phyloP scores from a whole-genome alignment of 2,888 invertebrate species.

The Cordilura impudica region DNA sequence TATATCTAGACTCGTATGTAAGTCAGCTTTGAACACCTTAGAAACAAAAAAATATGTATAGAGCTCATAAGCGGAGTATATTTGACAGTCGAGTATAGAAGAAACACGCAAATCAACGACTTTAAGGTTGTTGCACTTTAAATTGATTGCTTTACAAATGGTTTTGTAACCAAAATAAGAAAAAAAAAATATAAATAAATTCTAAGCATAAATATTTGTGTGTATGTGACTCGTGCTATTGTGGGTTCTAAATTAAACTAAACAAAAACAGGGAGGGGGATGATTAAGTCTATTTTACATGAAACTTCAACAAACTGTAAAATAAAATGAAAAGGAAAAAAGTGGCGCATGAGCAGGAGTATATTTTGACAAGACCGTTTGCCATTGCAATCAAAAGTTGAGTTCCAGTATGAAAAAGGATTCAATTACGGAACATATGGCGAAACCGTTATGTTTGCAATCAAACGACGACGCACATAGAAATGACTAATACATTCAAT shows the following conservation, averaged over 20 bases:
- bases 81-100: slow-evolving; percentile 12
- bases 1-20: too few species aligned
- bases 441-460: slow-evolving; percentile 40
- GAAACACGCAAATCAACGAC: slow-evolving; percentile 52
- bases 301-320: slow-evolving; percentile 5
- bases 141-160: slow-evolving; percentile 57
- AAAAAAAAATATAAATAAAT: not conserved
- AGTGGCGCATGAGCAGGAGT: slow-evolving; percentile 38
- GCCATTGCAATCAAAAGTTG: slow-evolving; percentile 1
- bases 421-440: slow-evolving; percentile 43
- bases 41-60: too few species aligned
- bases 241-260: slow-evolving; percentile 16
- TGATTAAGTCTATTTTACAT: slow-evolving; percentile 10
- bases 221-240: slow-evolving; percentile 46
- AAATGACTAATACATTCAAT: slow-evolving; percentile 11
- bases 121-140: slow-evolving; percentile 61
- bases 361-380: not conserved
- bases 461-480: not conserved
- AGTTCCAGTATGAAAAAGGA: slow-evolving; percentile 13
- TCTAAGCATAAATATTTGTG: slow-evolving; percentile 33
- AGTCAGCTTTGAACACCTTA: too few species aligned
- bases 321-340: slow-evolving; percentile 4
- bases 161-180: slow-evolving; percentile 16
- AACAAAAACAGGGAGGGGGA: slow-evolving; percentile 1
- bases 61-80: too few species aligned